Conservation (phyloP, 2,113 vertebrate genomes). For the Emydura subglobosa region DNA sequence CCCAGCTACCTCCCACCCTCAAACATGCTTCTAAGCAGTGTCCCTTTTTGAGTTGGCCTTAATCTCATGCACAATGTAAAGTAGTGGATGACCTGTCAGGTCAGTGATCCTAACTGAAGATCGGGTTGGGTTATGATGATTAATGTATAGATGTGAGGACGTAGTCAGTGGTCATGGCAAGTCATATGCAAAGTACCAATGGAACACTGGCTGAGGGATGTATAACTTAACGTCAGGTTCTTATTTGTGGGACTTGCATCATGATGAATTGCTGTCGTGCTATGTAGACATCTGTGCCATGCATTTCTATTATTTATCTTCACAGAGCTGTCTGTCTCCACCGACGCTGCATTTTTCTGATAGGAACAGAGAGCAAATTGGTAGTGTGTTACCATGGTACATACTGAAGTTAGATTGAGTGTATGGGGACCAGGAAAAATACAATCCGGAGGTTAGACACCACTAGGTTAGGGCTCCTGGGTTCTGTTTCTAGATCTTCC, state of each 20-base stretch:
- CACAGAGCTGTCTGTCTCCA: neutral
- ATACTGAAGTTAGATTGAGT: neutral
- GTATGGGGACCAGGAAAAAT: neutral
- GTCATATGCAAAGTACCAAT: neutral
- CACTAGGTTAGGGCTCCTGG: neutral
- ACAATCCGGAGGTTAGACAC: neutral
- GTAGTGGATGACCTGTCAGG: neutral
- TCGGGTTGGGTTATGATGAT: neutral
- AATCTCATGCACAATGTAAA: neutral
- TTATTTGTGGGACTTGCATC: neutral
- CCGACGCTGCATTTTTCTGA: neutral
- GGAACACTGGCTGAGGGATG: neutral
- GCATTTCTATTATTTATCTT: neutral
- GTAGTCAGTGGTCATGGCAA: fast-evolving
- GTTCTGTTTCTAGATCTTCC: neutral
- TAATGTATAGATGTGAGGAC: neutral
- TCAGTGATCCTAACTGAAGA: neutral
- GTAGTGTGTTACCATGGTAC: neutral
- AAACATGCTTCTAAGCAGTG: neutral
- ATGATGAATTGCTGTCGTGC: neutral
- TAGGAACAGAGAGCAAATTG: neutral
- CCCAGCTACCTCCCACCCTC: neutral
- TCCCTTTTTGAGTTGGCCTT: neutral
- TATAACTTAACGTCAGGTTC: neutral
- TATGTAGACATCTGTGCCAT: neutral